Evolutionary conservation across 2,797 vertebrate species (phyloP), one percentile per base, ranked within the genome.

Genomic region (Clarias laeviceps): DNA sequence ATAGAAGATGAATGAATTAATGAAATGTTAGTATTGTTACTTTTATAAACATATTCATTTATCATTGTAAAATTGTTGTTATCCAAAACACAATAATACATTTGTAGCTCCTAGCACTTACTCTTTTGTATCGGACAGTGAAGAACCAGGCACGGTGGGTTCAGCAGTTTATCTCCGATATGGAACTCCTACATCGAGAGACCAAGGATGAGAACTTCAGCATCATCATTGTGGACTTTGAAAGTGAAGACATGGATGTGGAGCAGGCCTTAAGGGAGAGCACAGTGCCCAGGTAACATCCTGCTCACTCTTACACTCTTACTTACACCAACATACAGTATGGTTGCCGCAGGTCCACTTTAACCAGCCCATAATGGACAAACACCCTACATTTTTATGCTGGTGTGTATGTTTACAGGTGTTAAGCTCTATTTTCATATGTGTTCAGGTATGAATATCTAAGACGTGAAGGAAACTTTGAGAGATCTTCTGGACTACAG

Each of bases 131-230:
- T 86, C 18, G 83, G 69, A 62, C 92, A 99, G 98, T 99, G 91
- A 99, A 99, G 94, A 99, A 99, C 93, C 98, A 99, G 93, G 98
- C 98, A 0, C 97, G 98, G 88, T 99, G 98, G 98, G 97, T 99
- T 14, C 96, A 97, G 83, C 98, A 97, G 95, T 98, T 99, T 89
- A 98, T 99, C 94, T 94, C 94, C 0, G 98, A 99, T 94, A 99
- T 99, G 97, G 96, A 97, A 0, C 86, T 88, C 27, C 95, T 99
- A 77, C 97, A 97, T 12, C 87, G 61, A 1, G 93, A 94, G 87
- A 99, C 98, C 0, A 95, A 94, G 68, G 98, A 99, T 0, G 88
- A 97, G 87, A 96, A 94, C 91, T 99, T 99, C 94, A 98, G 94
- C 4, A 93, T 99, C 91, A 96, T 98, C 92, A 94, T 99, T 27